phyloP scores from a whole-genome alignment of 2,888 invertebrate species.

The Nomada fabriciana region DNA sequence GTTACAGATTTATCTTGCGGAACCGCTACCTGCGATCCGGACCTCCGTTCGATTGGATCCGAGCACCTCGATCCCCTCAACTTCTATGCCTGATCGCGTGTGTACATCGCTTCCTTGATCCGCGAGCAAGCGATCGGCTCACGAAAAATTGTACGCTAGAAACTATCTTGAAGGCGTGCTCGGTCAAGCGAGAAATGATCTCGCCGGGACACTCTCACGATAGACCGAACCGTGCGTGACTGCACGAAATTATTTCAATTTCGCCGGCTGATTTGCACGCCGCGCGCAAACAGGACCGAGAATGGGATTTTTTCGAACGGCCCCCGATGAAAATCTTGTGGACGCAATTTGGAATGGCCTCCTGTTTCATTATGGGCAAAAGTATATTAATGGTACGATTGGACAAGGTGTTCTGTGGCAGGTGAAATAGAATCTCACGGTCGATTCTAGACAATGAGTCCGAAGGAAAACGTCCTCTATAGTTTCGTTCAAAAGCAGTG shows the following conservation, averaged over 20 bases:
- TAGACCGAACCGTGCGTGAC: constrained; percentile 70
- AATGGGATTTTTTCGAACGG: constrained; percentile 38
- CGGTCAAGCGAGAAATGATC: constrained; percentile 65
- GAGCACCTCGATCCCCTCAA: background rate
- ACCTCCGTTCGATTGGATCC: constrained; percentile 8
- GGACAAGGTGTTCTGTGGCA: too few species aligned
- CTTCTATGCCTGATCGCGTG: background rate
- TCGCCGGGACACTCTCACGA: constrained; percentile 60
- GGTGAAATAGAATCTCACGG: too few species aligned
- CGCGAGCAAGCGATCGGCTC: constrained; percentile 1
- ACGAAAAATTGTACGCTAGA: constrained; percentile 35
- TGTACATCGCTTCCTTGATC: background rate
- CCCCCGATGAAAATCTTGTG: background rate
- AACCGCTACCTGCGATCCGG: constrained; percentile 24
- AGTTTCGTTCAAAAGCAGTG: too few species aligned
- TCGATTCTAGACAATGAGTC: too few species aligned
- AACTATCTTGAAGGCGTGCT: constrained; percentile 47
- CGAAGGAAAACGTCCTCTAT: too few species aligned
- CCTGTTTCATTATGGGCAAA: background rate
- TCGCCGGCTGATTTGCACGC: constrained; percentile 59
- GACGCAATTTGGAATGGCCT: background rate
- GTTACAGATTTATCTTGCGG: constrained; percentile 27
- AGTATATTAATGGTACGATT: too few species aligned
- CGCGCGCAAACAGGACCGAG: constrained; percentile 56
- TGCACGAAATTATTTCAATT: constrained; percentile 76